phyloP scores from a whole-genome alignment of 37 sponge, comb jelly and placozoan species.

The Haliclona indistincta region DNA sequence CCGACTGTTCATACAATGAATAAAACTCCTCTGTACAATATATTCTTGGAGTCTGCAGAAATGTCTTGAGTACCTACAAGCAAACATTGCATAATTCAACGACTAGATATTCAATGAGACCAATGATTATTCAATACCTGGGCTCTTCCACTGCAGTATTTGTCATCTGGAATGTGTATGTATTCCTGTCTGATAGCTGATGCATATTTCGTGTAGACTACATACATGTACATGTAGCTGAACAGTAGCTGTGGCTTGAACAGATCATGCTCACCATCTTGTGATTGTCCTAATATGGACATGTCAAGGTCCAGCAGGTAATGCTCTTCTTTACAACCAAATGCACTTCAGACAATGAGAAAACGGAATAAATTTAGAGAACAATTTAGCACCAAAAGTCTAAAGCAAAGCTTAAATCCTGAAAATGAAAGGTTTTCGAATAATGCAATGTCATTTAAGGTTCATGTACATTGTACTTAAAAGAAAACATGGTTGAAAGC shows the following conservation, averaged over 20 bases:
- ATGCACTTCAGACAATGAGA: not conserved
- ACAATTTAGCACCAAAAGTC: too few species aligned
- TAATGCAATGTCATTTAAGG: too few species aligned
- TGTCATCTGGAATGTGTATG: constrained; percentile 10
- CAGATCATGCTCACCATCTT: constrained; percentile 5
- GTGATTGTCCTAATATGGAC: constrained; percentile 28
- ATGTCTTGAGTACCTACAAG: constrained; percentile 12
- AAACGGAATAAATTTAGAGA: too few species aligned
- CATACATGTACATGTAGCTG: not conserved
- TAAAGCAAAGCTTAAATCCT: too few species aligned
- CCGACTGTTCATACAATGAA: constrained; percentile 4
- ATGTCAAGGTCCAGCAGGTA: constrained; percentile 42
- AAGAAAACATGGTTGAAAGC: too few species aligned
- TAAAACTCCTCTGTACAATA: constrained; percentile 31
- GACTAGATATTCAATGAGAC: not conserved
- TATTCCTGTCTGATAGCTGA: constrained; percentile 25
- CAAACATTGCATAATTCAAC: not conserved
- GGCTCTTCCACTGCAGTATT: constrained; percentile 23
- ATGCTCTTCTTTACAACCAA: constrained; percentile 28
- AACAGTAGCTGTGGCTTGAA: not conserved
- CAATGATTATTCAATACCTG: constrained; percentile 10
- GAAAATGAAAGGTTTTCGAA: too few species aligned
- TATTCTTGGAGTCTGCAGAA: constrained; percentile 19
- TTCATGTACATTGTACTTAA: too few species aligned
- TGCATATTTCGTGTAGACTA: constrained; percentile 23